Evolutionary conservation across 2,888 invertebrate species (phyloP), one percentile per base, ranked within the genome.

Genomic region (Stictocephala bisonia): DNA sequence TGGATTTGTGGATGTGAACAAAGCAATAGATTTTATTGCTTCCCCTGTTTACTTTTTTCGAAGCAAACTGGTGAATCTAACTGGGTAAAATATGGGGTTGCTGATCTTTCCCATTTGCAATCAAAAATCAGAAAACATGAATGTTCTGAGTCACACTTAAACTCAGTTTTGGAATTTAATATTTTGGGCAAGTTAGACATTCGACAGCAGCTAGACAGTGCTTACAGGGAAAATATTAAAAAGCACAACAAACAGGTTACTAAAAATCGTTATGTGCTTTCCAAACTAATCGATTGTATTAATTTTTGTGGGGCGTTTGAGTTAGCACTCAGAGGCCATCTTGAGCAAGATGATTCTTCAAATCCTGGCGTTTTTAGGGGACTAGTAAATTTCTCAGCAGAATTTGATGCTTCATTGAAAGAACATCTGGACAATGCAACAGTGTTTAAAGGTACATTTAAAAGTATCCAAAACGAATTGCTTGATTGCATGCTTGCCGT

Each of bases 1-100:
- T 71, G 58, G 71, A 9, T 71, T 60, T 44, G 58, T 71, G 71
- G 60, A 9, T 71, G 71, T 48, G 58, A 71, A 15, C 15, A 58
- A 22, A 71, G 27, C 41, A 48, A 71, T 26, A 56, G 41, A 70
- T 2, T 71, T 13, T 71, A 29, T 60, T 71, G 58, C 58, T 71
- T 58, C 11, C 44, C 15, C n/a, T 71, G 71, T 22, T 29, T 71
- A 13, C 44, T 71, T 3, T 60, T 60, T 48, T 26, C 44, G 18
- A 13, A 29, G 7, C 44, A 60, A 48, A 44, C 41, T 9, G 24
- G 58, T 13, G 58, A 71, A 44, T 24, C 40, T 9, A 26, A n/a
- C 3, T 71, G 71, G 71, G 58, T 58, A 18, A 71, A 58, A 41
- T 13, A n/a, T 26, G 56, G 71, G 13, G 41, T 71, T 26, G 26